Conservation (phyloP, 2,888 invertebrate genomes). For the Drosophila robusta region DNA sequence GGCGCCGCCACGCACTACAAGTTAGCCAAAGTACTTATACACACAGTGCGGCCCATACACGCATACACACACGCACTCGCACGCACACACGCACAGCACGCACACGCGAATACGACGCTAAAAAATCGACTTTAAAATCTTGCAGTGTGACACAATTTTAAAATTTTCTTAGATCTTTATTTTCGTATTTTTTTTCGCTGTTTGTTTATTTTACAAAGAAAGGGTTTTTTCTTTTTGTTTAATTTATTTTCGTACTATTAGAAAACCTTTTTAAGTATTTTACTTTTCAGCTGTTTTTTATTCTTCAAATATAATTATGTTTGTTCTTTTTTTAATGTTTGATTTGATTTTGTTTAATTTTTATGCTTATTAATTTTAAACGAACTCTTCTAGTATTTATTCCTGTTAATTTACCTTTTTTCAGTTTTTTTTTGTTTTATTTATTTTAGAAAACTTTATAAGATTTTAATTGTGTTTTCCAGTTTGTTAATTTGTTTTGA, state of each 20-base stretch:
- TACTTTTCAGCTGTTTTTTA: neutral
- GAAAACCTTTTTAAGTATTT: too few species aligned
- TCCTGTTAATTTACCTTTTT: too few species aligned
- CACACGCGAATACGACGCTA: slow-evolving; percentile 30
- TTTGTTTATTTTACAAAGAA: too few species aligned
- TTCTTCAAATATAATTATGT: slow-evolving; percentile 1
- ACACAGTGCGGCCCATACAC: slow-evolving; percentile 1
- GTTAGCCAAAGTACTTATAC: slow-evolving; percentile 40
- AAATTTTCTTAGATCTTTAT: neutral
- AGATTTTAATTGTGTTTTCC: neutral
- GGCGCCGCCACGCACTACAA: slow-evolving; percentile 21
- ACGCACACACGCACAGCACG: slow-evolving; percentile 18
- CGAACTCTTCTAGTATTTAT: too few species aligned
- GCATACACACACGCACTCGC: neutral
- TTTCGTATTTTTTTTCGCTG: too few species aligned
- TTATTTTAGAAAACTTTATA: neutral
- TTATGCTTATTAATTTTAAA: too few species aligned
- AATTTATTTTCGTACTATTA: too few species aligned
- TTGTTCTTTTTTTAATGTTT: slow-evolving; percentile 6
- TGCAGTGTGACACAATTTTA: slow-evolving; percentile 36
- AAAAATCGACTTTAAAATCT: slow-evolving; percentile 36
- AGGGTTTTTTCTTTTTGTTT: too few species aligned
- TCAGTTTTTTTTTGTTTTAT: slow-evolving; percentile 3
- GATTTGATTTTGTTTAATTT: too few species aligned
- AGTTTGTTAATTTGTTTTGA: neutral